Evolutionary conservation across 2,888 invertebrate genomes (phyloP).

Genomic region (Bellardia bayeri): DNA sequence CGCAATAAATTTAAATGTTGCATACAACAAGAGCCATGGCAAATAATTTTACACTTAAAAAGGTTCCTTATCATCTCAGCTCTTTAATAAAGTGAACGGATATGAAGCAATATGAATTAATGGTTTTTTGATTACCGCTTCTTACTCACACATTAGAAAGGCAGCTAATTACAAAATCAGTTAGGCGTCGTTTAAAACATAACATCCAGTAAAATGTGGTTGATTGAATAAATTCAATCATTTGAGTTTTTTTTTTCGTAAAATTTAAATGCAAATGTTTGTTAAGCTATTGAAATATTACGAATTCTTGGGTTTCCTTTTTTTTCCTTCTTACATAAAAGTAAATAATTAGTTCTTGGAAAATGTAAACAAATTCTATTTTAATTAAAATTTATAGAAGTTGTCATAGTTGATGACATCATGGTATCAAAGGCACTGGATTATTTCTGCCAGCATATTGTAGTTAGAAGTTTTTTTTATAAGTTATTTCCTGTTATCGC

Average conservation of each 20-base stretch:
- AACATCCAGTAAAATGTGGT: not conserved
- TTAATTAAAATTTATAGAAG: constrained; percentile 33
- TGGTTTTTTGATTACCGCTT: constrained; percentile 13
- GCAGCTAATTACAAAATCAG: constrained; percentile 37
- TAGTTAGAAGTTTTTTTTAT: no score
- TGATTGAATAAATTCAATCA: constrained; percentile 2
- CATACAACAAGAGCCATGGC: not conserved
- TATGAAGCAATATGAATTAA: constrained; percentile 24
- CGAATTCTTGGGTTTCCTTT: not conserved
- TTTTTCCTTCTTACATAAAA: not conserved
- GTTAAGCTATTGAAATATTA: not conserved
- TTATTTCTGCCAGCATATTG: not conserved
- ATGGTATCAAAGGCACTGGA: not conserved
- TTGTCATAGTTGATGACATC: not conserved
- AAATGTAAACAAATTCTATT: not conserved
- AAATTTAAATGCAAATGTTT: not conserved
- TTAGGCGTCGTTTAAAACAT: not conserved
- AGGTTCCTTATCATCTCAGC: not conserved
- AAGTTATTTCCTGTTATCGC: not conserved
- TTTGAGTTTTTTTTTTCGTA: not conserved
- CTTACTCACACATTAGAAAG: not conserved
- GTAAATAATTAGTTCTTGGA: not conserved
- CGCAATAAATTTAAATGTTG: constrained; percentile 30
- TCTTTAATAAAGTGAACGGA: not conserved
- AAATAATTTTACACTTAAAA: constrained; percentile 7